Base-by-base conservation (phyloP, 2,888 invertebrate genomes). In the Tanypteryx hageni region DNA sequence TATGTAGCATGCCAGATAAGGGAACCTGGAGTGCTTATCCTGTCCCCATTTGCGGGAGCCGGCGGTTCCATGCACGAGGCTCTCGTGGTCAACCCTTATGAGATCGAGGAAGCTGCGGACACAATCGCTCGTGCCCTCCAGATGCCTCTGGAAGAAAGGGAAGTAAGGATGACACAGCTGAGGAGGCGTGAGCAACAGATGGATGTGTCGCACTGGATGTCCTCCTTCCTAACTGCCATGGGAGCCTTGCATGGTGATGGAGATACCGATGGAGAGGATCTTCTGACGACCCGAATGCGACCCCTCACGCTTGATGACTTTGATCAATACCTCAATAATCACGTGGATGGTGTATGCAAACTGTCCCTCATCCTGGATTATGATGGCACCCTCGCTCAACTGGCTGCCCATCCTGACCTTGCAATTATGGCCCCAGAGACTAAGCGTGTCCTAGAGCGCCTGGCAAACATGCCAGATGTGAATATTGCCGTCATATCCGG, bases 21-120 rank as follows among this genome's bases (percentile, higher is more conserved):
- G 94, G 96, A 96, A 56, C 97, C 97, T 0, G 98, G 98, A 4
- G 98, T 98, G 0, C 95, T 98, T 68, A 97, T 98, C 92, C 97
- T 98, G 13, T 98, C 98, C 0, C 98, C 98, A 0, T 98, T 98
- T 94, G 98, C 98, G 92, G 98, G 98, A 0, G 98, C 98, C 10
- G 98, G 98, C 0, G 98, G 98, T 95, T 98, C 98, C 96, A 98
- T 98, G 98, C 98, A 98, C 95, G 98, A 98, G 94, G 98, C 98
- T 3, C 96, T 98, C 14, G 97, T 98, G 92, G 98, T 98, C 94
- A 98, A 98, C 95, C 98, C 98, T 0, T 98, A 98, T 94, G 98
- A 98, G 95, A 96, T 98, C 92, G 97, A 98, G 94, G 97, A 97
- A 93, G 98, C 98, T 5, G 98, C 98, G 22, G 98, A 98, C 95